Conservation (phyloP, 2,888 invertebrate genomes). For the Baronia brevicornis region DNA sequence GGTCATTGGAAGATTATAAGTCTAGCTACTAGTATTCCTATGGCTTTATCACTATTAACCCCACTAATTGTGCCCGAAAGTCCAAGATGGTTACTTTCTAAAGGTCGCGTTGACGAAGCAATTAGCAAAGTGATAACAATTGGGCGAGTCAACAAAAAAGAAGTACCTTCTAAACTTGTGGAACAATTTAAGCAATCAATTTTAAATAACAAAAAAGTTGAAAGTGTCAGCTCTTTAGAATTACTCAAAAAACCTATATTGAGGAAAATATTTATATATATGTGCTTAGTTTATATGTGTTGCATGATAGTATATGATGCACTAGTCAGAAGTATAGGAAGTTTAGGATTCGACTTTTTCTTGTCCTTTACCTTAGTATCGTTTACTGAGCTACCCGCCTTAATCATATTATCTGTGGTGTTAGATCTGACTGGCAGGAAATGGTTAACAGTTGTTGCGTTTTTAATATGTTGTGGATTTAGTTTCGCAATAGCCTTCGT, state of each 20-base stretch:
- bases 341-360: slow-evolving; percentile 47
- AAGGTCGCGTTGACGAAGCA: slow-evolving; percentile 44
- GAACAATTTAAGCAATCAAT: slow-evolving; percentile 35
- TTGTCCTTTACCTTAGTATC: slow-evolving; percentile 50
- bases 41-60: slow-evolving; percentile 37
- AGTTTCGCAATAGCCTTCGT: slow-evolving; percentile 39
- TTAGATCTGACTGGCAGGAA: slow-evolving; percentile 48
- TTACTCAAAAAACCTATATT: slow-evolving; percentile 37
- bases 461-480: slow-evolving; percentile 33
- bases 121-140: slow-evolving; percentile 37
- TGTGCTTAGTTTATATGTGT: slow-evolving; percentile 42
- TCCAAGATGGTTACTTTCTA: slow-evolving; percentile 50
- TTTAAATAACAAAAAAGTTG: slow-evolving; percentile 17
- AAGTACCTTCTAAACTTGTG: slow-evolving; percentile 33
- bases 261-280: slow-evolving; percentile 36
- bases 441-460: slow-evolving; percentile 29
- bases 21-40: slow-evolving; percentile 45
- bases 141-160: slow-evolving; percentile 40
- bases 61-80: slow-evolving; percentile 52
- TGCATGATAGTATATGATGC: slow-evolving; percentile 43
- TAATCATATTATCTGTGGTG: slow-evolving; percentile 40
- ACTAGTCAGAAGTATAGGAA: slow-evolving; percentile 43
- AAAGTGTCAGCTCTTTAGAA: slow-evolving; percentile 29
- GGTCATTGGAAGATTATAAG: slow-evolving; percentile 46
- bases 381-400: slow-evolving; percentile 49